Evolutionary conservation across 2,113 vertebrate species (phyloP), one percentile per base, ranked within the genome.

Genomic region (pig (Sus scrofa)): DNA sequence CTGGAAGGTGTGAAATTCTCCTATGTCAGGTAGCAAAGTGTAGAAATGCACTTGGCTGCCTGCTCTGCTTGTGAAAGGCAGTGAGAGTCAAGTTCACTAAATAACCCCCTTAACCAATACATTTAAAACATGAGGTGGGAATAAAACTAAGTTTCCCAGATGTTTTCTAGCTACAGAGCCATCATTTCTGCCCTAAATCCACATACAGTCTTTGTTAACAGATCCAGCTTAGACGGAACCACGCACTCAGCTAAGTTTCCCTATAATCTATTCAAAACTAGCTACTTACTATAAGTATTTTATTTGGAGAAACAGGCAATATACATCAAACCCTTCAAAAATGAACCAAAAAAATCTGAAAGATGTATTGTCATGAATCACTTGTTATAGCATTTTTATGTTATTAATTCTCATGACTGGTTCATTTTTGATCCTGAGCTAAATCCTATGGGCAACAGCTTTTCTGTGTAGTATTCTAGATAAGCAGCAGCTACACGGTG

Each of bases 401-500:
- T 71, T 78, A 78, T 50, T 91, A 71, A 37, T 95, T 96, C 96
- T 95, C 75, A 20, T 94, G 13, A 30, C 54, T 32, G 89, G 16
- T 88, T 96, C 86, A 74, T 77, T 95, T 98, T 97, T 74, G 30
- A 98, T 65, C 54, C 68, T 34, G 18, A 94, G 67, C 37, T 92
- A 86, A 37, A 68, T 82, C 32, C 82, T 78, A 79, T 16, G 37
- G 81, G 73, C 6, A 92, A 26, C 9, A 93, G 62, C 54, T 94
- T 98, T 90, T 89, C 60, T 84, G 91, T 32, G 73, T 94, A 2
- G 88, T 68, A n/a, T 89, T 95, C 94, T 79, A 93, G 39, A 90
- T 73, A 92, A 62, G 70, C 19, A 95, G 32, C 3, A 97, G 63
- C 56, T 50, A 78, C 44, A 7, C 2, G 54, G 39, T 32, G 9